A percentile compares a stretch with the other conserved stretches of the same genome.
Conservation (phyloP, 1,140 invertebrate genomes). For the Melanaphis sacchari region DNA sequence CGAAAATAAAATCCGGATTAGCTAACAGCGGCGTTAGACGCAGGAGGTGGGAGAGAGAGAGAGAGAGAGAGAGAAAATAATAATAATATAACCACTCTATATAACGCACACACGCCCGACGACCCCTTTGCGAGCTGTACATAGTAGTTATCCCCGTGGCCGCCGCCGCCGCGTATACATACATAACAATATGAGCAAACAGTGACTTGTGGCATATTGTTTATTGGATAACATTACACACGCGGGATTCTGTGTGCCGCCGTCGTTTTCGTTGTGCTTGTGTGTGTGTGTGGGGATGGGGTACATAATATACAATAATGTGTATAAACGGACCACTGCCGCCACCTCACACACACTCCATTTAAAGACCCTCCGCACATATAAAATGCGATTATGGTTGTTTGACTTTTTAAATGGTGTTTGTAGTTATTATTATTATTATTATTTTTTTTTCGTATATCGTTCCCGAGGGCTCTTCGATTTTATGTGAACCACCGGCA, state of each 20-base stretch:
- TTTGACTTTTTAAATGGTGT: constrained; percentile 57
- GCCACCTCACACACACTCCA: constrained; percentile 40
- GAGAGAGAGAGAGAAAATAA: background rate
- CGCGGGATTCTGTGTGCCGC: background rate
- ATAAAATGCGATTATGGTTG: constrained; percentile 55
- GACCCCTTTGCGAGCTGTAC: background rate
- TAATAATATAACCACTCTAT: constrained; percentile 43
- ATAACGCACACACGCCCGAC: background rate
- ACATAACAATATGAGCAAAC: constrained; percentile 49
- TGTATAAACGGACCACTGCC: constrained; percentile 42
- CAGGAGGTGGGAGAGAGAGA: background rate
- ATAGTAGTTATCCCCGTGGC: constrained; percentile 20
- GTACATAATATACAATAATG: constrained; percentile 22
- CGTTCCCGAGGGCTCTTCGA: background rate
- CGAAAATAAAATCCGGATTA: constrained; percentile 57
- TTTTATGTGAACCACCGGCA: constrained; percentile 38
- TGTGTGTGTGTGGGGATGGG: background rate
- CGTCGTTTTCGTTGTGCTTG: background rate
- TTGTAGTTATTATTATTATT: constrained; percentile 31
- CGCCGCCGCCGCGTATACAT: background rate
- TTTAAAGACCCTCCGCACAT: constrained; percentile 41
- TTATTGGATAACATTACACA: constrained; percentile 57
- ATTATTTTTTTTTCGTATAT: background rate
- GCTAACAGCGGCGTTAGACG: background rate
- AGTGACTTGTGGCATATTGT: constrained; percentile 58